phyloP scores from a whole-genome alignment of 2,797 vertebrate genomes.

The Phoxinus dragarum region DNA sequence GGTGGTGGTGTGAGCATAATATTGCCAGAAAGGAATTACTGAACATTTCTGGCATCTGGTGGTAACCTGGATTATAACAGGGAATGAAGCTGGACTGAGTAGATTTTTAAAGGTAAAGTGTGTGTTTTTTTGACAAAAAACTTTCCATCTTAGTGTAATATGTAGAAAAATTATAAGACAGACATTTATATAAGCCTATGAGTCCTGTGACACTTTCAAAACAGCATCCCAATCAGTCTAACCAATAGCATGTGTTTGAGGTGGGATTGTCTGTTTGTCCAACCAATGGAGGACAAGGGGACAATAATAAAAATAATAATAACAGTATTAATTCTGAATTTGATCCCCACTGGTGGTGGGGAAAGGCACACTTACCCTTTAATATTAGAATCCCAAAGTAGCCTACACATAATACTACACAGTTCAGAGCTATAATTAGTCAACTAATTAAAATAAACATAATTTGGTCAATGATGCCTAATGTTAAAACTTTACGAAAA shows the following conservation, averaged over 20 bases:
- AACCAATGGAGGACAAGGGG: neutral
- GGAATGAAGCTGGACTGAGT: neutral
- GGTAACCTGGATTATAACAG: slow-evolving; percentile 20
- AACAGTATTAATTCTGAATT: neutral
- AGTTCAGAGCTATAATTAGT: neutral
- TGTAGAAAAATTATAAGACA: neutral
- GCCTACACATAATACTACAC: neutral
- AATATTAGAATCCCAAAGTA: neutral
- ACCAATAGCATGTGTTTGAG: neutral
- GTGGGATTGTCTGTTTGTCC: neutral
- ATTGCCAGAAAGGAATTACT: neutral
- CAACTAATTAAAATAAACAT: neutral
- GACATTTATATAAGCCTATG: neutral
- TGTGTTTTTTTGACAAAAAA: neutral
- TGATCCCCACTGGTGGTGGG: neutral
- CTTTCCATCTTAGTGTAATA: neutral
- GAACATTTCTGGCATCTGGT: slow-evolving; percentile 34
- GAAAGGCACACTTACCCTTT: neutral
- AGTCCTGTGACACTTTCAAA: neutral
- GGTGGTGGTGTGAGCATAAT: neutral
- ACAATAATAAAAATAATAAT: neutral
- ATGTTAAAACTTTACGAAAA: neutral
- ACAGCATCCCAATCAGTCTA: neutral
- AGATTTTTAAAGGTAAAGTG: neutral
- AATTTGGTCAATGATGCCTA: neutral